These are phyloP conservation scores for Stegana nigrithorax DNA, from an alignment of 2,888 invertebrate genomes.

Conservation along the genomic window DNA sequence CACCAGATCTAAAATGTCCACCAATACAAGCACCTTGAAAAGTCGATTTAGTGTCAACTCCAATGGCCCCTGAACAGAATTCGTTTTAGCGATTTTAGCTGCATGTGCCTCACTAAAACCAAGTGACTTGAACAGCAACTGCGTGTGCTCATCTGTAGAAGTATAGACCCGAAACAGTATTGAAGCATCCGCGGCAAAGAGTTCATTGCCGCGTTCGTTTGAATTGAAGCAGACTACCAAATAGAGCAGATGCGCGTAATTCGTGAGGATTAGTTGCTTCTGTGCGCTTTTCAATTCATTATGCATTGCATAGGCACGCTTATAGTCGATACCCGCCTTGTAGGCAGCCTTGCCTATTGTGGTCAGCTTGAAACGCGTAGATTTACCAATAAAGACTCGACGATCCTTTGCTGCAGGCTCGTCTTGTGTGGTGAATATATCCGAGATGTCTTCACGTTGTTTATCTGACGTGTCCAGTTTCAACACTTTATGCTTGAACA, in stretches of 20 bases:
- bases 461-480: conserved; percentile 36
- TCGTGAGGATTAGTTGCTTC: conserved; percentile 80
- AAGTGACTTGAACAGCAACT: conserved; percentile 78
- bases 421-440: conserved; percentile 64
- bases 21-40: conserved; percentile 86
- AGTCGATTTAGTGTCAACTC: conserved; percentile 75
- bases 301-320: conserved; percentile 78
- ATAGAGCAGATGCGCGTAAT: conserved; percentile 87
- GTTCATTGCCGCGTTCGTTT: conserved; percentile 73
- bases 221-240: conserved; percentile 72
- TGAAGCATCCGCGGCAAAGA: conserved; percentile 72
- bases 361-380: conserved; percentile 73
- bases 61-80: conserved; percentile 72
- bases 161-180: conserved; percentile 72
- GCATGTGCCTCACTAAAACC: conserved; percentile 84
- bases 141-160: conserved; percentile 74
- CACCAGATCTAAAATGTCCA: conserved; percentile 80
- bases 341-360: conserved; percentile 84
- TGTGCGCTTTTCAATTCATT: conserved; percentile 80
- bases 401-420: conserved; percentile 35
- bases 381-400: conserved; percentile 60
- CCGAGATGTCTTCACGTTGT: conserved; percentile 43
- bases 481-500: conserved; percentile 66
- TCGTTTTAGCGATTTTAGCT: conserved; percentile 76
- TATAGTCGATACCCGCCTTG: conserved; percentile 86